Base-by-base conservation (phyloP, 2,797 vertebrate species). In the Ispidina picta region DNA sequence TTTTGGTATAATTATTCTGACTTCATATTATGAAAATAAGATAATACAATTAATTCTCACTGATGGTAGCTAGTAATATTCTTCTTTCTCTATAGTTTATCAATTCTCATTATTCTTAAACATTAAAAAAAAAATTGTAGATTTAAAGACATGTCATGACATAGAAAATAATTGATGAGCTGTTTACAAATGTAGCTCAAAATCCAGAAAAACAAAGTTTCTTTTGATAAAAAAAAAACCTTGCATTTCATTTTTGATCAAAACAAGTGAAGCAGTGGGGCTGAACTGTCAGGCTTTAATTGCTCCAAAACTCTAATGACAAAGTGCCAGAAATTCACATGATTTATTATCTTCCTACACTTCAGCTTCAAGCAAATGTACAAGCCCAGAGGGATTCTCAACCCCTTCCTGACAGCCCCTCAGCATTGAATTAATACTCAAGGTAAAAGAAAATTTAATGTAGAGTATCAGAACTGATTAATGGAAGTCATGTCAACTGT, bases 381-480 rank as follows among this genome's bases (percentile, higher is more conserved):
- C 58, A 90, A 79, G 95, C 95, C 93, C 95, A 70, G 87, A 90
- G 94, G 86, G 96, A 81, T 87, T 88, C 76, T 90, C 84, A 85
- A 79, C 86, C 87, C 87, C 89, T 94, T 95, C 89, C 89, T 97
- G 95, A 96, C 92, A 96, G 86, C 82, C 71, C 86, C 83, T 91
- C 77, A 95, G 88, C 69, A 95, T 11, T 94, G 96, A 95, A 97
- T 96, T 97, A 97, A 98, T 97, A 95, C 92, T 86, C 90, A 94
- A 68, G 69, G 88, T 87, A 95, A 97, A 96, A 93, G 91, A 94
- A 94, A 94, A 95, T 96, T 92, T 92, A 96, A 93, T 88, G 85
- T 86, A 92, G 93, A 70, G 88, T 88, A 95, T 94, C 91, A 95
- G 92, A 96, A 94, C 86, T 97, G 95, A 98, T 98, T 97, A 97